Base-by-base conservation (phyloP, 2,888 invertebrate species). In the Heliconius erato region DNA sequence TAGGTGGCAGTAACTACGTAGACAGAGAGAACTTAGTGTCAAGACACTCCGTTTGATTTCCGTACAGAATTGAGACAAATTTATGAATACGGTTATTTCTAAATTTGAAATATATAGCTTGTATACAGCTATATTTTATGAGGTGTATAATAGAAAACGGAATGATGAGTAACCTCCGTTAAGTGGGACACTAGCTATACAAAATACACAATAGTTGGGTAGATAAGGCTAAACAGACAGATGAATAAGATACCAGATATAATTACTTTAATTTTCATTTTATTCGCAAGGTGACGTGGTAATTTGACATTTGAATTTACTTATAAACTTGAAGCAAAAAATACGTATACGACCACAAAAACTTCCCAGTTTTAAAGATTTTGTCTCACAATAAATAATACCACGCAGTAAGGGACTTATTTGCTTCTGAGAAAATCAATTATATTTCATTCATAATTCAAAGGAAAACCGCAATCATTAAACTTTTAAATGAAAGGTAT, bases 381-480 rank as follows among this genome's bases (percentile, higher is more conserved):
- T 44, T 49, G 65, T 35, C 74, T n/a, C 49, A 32, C 23, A 49
- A 26, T 63, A 79, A 80, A 74, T 54, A 35, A 54, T 65, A 67
- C 59, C 74, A 59, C 19, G n/a, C 68, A 26, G 54, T 40, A 23
- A 67, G 74, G 68, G 59, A 69, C 68, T 76, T 59, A 68, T 69
- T 76, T 40, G 65, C 16, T 81, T 81, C 77, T 63, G 1, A 63
- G 77, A 77, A 81, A 40, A 59, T 14, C 76, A 26, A 35, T 76
- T 71, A 54, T 23, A 77, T 71, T 81, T 40, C 40, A 71, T n/a
- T 67, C 65, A 44, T 54, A 28, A 59, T 77, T 63, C 40, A 54
- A 40, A 77, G 80, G 40, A 81, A 81, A 81, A 81, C 80, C 80
- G 35, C 76, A 77, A 23, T 76, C 5, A 76, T 68, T 76, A 54